These are phyloP conservation scores for Drosophila parabipectinata DNA, from an alignment of 1,140 invertebrate species.

Conservation along the genomic window DNA sequence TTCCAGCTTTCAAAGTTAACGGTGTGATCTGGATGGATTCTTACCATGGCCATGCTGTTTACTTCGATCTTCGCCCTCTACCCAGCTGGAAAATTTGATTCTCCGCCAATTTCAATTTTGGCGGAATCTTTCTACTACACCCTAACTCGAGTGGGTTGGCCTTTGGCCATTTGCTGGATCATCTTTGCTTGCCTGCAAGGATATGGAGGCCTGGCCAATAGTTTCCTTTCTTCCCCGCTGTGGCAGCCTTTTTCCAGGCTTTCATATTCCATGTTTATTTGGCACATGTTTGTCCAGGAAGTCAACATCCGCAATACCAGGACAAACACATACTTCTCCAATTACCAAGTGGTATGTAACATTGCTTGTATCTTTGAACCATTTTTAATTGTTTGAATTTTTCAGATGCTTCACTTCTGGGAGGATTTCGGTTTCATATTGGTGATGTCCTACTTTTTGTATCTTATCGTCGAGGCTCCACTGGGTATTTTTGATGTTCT, in stretches of 20 bases:
- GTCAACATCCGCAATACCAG: slow-evolving; percentile 34
- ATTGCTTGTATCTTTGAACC: rapidly evolving
- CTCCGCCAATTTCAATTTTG: slow-evolving; percentile 56
- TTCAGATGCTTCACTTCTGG: slow-evolving; percentile 62
- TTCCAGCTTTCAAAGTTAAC: slow-evolving; percentile 16
- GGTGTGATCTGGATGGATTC: slow-evolving; percentile 50
- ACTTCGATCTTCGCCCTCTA: slow-evolving; percentile 72
- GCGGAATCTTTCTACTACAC: slow-evolving; percentile 87
- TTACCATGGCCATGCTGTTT: slow-evolving; percentile 59
- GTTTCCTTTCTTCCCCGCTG: slow-evolving; percentile 82
- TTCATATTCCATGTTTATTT: slow-evolving; percentile 85
- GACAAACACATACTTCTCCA: slow-evolving; percentile 48
- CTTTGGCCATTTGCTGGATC: slow-evolving; percentile 87
- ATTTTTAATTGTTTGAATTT: background rate
- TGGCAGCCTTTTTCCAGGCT: slow-evolving; percentile 85
- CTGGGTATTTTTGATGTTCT: slow-evolving; percentile 42
- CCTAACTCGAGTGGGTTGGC: slow-evolving; percentile 87
- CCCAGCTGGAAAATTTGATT: slow-evolving; percentile 59
- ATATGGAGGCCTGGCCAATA: slow-evolving; percentile 86
- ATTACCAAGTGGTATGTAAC: slow-evolving; percentile 43
- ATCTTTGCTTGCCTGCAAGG: slow-evolving; percentile 88
- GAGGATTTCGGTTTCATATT: slow-evolving; percentile 52
- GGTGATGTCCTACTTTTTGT: slow-evolving; percentile 43
- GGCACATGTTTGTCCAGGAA: slow-evolving; percentile 78
- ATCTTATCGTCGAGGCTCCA: slow-evolving; percentile 60